Evolutionary conservation across 2,888 invertebrate species (phyloP), one percentile per base, ranked within the genome.

Genomic region (Epinotia bilunana): DNA sequence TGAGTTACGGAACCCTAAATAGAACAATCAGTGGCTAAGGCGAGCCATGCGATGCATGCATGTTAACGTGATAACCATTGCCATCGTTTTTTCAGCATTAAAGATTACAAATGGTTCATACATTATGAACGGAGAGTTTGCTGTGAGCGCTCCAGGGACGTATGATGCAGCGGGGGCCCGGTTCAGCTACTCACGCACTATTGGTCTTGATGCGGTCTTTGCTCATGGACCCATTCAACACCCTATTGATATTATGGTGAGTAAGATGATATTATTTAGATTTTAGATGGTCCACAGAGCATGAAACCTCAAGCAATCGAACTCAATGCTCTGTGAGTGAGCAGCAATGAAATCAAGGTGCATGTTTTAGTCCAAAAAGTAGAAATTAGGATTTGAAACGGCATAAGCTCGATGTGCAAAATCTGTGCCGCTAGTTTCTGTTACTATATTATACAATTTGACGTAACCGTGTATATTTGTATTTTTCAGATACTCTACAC

Each of bases 101-200:
- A 96, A 96, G 84, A 95, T 96, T 81, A 92, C 95, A 69, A 96
- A 97, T 86, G 97, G 97, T 98, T 95, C 96, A 69, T 97, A 96
- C 88, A 95, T 98, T 79, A 95, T 98, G 83, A 98, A 98, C 87
- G 98, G 98, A 0, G 97, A 98, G 84, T 97, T 97, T 91, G 95
- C 96, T 75, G 95, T 96, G 76, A 97, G 97, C 80, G 95, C 96
- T 81, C 95, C 96, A 80, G 96, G 97, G 43, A 95, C 95, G 55
- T 97, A 97, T 84, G 96, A 96, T 79, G 97, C 96, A 33, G 97
- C 96, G 12, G 98, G 98, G 1, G 96, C 98, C 0, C 95, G 95
- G 77, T 97, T 98, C 87, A 94, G 95, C 77, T 98, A 98, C 92
- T 95, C 96, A 76, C 95, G 97, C 77, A 95, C 96, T 84, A 96